These are phyloP conservation scores for Chlorops oryzae DNA, from an alignment of 1,140 invertebrate genomes.

Conservation along the genomic window DNA sequence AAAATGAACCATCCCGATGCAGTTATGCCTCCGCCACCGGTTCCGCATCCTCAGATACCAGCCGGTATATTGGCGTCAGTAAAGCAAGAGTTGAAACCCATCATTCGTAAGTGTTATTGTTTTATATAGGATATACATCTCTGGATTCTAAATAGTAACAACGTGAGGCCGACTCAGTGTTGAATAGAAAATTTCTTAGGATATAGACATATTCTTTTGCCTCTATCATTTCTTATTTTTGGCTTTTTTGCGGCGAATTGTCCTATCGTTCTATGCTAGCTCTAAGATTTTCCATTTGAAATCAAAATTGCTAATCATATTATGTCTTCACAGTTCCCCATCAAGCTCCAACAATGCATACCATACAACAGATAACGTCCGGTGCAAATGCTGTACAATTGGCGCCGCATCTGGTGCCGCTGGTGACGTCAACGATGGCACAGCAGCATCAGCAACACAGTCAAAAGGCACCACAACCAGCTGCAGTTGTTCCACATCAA, in stretches of 20 bases:
- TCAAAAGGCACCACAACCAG: slow-evolving; percentile 23
- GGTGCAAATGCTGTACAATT: slow-evolving; percentile 40
- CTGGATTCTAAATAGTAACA: no score
- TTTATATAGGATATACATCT: background rate
- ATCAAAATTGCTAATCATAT: no score
- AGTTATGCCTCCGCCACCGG: slow-evolving; percentile 45
- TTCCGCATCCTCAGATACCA: slow-evolving; percentile 46
- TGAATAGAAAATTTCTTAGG: no score
- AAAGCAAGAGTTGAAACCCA: slow-evolving; percentile 47
- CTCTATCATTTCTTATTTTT: no score
- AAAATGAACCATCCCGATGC: slow-evolving; percentile 49
- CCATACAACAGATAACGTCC: slow-evolving; percentile 44
- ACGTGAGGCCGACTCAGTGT: no score
- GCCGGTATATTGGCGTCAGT: slow-evolving; percentile 44
- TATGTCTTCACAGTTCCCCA: slow-evolving; percentile 36
- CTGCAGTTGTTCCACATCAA: slow-evolving; percentile 16
- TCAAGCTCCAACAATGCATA: slow-evolving; percentile 45
- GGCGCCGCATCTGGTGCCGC: slow-evolving; percentile 37
- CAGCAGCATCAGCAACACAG: slow-evolving; percentile 36
- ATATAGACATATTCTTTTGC: no score
- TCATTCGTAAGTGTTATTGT: slow-evolving; percentile 44
- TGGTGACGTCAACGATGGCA: slow-evolving; percentile 42
- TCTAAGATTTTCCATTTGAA: no score
- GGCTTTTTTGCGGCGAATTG: no score
- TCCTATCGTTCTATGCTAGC: no score